A percentile compares a stretch with the other conserved stretches of the same genome.
phyloP scores from a whole-genome alignment of 2,797 vertebrate genomes.

The Lindbergichthys nudifrons region DNA sequence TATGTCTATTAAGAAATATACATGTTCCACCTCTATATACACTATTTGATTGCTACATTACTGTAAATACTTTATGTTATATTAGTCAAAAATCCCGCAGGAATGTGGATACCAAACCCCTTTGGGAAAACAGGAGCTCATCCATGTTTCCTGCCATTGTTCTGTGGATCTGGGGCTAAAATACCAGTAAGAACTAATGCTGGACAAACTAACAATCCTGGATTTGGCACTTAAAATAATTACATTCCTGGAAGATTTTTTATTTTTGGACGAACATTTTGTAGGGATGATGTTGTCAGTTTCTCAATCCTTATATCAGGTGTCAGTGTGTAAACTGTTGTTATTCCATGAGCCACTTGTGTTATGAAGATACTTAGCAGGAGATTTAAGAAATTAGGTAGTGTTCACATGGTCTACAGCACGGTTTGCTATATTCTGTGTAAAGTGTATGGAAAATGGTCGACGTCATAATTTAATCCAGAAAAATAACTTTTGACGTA shows the following conservation, averaged over 20 bases:
- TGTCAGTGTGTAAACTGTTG: neutral
- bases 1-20: neutral
- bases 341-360: neutral
- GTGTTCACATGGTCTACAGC: neutral
- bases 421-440: neutral
- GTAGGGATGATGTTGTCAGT: neutral
- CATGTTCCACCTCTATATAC: neutral
- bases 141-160: conserved; percentile 87
- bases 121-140: conserved; percentile 70
- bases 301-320: neutral
- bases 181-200: conserved; percentile 59
- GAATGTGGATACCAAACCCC: conserved; percentile 26
- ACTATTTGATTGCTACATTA: neutral
- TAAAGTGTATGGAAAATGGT: neutral
- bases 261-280: neutral
- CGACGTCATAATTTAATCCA: neutral
- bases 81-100: neutral
- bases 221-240: conserved; percentile 35
- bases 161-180: conserved; percentile 65
- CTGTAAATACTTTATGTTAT: neutral
- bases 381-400: neutral
- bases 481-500: neutral
- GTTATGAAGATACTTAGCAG: neutral
- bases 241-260: conserved; percentile 6
- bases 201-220: conserved; percentile 33